Evolutionary conservation across 2,888 invertebrate species (phyloP).

Genomic region (Agrilus biguttatus): DNA sequence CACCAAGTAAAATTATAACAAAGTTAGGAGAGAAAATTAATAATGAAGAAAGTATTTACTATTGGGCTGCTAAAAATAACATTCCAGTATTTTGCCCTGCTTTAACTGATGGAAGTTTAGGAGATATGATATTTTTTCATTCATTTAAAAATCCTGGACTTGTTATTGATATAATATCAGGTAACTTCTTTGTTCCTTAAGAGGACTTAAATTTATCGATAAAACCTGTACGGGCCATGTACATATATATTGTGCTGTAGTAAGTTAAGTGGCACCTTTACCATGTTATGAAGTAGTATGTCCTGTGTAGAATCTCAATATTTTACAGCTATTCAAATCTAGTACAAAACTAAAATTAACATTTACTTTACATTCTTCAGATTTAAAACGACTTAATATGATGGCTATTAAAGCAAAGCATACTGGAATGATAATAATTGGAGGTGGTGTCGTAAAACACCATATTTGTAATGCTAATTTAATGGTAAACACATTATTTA

Average conservation of each 20-base stretch:
- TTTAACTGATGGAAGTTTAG: constrained; percentile 90
- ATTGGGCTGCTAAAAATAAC: constrained; percentile 92
- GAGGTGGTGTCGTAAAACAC: constrained; percentile 95
- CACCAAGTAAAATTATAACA: constrained; percentile 76
- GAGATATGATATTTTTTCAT: constrained; percentile 99
- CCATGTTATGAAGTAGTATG: too few relatives aligned
- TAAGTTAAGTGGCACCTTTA: too few relatives aligned
- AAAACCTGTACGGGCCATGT: too few relatives aligned
- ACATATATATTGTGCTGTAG: too few relatives aligned
- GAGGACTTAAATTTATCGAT: too few relatives aligned
- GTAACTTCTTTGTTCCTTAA: constrained; percentile 24
- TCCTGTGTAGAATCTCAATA: too few relatives aligned
- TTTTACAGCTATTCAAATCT: too few relatives aligned
- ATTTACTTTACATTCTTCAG: constrained; percentile 30
- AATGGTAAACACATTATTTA: constrained; percentile 49
- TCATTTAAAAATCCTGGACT: constrained; percentile 87
- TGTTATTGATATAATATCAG: constrained; percentile 81
- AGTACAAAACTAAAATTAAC: too few relatives aligned
- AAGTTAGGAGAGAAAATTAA: constrained; percentile 82
- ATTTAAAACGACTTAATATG: constrained; percentile 77
- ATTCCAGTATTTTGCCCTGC: constrained; percentile 98
- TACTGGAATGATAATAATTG: constrained; percentile 93
- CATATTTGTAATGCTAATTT: constrained; percentile 99
- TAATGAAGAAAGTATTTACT: constrained; percentile 83
- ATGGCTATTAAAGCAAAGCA: constrained; percentile 87